These are phyloP conservation scores for Melanotus villosus DNA, from an alignment of 2,888 invertebrate genomes.

Conservation along the genomic window DNA sequence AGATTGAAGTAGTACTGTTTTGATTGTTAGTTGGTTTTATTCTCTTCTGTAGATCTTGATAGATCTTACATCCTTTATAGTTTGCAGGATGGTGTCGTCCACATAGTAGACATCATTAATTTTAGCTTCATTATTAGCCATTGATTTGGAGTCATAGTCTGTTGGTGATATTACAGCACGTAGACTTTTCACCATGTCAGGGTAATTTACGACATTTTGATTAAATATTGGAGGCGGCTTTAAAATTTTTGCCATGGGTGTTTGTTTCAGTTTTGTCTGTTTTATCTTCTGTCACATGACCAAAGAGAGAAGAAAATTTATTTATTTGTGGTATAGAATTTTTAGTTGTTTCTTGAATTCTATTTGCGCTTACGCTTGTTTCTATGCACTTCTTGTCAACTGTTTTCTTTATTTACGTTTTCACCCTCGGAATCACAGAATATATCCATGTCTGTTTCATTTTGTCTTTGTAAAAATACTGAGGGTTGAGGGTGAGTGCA, in stretches of 20 bases:
- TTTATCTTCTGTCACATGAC: too few relatives aligned
- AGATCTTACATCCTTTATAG: too few relatives aligned
- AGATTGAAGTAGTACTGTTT: background rate
- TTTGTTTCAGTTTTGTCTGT: background rate
- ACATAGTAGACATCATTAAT: background rate
- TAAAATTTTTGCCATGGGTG: background rate
- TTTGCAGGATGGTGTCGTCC: background rate
- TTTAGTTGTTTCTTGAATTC: background rate
- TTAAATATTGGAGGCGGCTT: too few relatives aligned
- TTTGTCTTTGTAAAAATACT: background rate
- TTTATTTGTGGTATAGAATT: background rate
- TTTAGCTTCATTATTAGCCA: background rate
- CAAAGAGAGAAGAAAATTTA: too few relatives aligned
- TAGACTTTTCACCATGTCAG: background rate
- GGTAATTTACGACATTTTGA: background rate
- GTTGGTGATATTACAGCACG: background rate
- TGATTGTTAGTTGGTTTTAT: conserved; percentile 1
- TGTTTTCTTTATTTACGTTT: background rate
- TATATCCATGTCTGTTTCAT: background rate
- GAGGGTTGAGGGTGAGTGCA: too few relatives aligned
- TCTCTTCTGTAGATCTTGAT: too few relatives aligned
- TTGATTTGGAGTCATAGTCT: background rate
- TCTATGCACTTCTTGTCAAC: background rate
- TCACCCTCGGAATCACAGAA: background rate
- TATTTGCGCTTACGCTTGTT: background rate